Conservation (phyloP, 2,888 invertebrate genomes). For the Drosophila dives region DNA sequence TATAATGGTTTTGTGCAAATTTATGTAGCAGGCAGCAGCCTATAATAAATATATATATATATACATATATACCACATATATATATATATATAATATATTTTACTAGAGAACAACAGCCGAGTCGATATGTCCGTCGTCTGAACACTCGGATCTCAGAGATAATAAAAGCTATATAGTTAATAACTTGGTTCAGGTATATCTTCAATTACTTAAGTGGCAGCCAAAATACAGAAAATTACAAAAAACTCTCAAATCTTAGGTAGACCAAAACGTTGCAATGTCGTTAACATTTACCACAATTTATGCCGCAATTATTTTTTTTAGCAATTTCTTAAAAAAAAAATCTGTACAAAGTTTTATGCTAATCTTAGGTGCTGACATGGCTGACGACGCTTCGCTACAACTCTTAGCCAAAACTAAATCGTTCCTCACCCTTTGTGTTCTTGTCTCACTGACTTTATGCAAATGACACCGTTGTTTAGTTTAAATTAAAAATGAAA, state of each 20-base stretch:
- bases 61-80: too few species aligned
- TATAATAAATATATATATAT: too few species aligned
- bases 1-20: too few species aligned
- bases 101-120: too few species aligned
- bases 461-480: constrained; percentile 64
- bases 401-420: constrained; percentile 20
- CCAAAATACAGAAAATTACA: constrained; percentile 33
- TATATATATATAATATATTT: too few species aligned
- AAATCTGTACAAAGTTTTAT: constrained; percentile 43
- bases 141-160: too few species aligned
- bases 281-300: constrained; percentile 63
- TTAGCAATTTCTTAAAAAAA: constrained; percentile 39
- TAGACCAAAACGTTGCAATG: constrained; percentile 34
- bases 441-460: constrained; percentile 43
- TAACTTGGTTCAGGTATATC: too few species aligned
- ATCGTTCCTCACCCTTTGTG: constrained; percentile 4
- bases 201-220: constrained; percentile 36
- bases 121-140: too few species aligned
- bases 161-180: too few species aligned
- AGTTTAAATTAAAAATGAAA: constrained; percentile 57
- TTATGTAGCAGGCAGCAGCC: too few species aligned
- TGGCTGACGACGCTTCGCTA: constrained; percentile 26
- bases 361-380: constrained; percentile 58
- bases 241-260: constrained; percentile 17
- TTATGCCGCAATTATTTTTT: constrained; percentile 69